Base-by-base conservation (phyloP, 1,140 invertebrate genomes). In the Limonius californicus region DNA sequence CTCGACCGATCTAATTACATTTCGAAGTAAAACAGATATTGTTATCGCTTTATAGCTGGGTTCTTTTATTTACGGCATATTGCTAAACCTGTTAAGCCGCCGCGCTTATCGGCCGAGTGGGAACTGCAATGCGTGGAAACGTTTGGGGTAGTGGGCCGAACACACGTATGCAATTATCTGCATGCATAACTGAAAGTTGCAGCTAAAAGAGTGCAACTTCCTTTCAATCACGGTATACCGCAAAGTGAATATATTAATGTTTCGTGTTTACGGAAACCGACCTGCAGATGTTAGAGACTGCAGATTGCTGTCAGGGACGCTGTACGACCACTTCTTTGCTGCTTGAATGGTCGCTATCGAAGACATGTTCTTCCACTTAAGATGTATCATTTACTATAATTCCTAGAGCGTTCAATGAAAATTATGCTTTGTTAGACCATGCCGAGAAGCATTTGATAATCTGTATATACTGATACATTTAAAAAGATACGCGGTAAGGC, bases 151-250 rank as follows among this genome's bases (percentile, higher is more conserved):
- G 45, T 50, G 45, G 45, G 45, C 16, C 14, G 45, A 50, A 50
- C 45, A 50, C 45, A 19, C 45, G 45, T 50, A 50, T 50, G 45
- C 45, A 50, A 50, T 50, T 50, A 50, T 50, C 45, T 50, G 45
- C 45, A 50, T 50, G 45, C 16, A 50, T 50, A 18, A 50, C 14
- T 21, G 16, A 50, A 50, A 2, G 2, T 21, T 19, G 45, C 20
- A 19, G 15, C 45, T 19, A 50, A 50, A 50, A 50, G 2, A 19
- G 2, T 50, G 2, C 9, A 19, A 50, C 6, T 50, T 11, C 15
- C 45, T 18, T 50, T 50, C 45, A 50, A 16, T 18, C 16, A 50
- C 16, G 45, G 23, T 12, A 50, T 6, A 18, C 45, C 15, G 15
- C 4, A 50, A 2, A 18, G 16, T 50, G 45, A 19, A 50, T 18